These are phyloP conservation scores for Apostichopus californicus DNA, from an alignment of 35 echinoderm and acorn worm species.

Conservation along the genomic window DNA sequence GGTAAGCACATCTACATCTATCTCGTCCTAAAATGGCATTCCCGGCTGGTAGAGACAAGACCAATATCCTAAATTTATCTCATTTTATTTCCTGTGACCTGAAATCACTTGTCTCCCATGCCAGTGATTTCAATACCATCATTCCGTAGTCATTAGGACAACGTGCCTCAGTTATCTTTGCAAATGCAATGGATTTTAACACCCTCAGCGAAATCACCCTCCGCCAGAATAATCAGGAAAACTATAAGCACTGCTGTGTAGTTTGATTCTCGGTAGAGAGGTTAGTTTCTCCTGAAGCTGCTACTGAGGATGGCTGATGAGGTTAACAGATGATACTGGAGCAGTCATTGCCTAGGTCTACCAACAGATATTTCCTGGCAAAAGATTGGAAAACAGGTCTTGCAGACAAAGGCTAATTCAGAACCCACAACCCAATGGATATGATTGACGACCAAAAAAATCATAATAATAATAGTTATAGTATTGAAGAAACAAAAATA, in stretches of 20 bases:
- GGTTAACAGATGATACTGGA: background rate
- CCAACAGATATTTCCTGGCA: background rate
- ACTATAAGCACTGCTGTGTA: background rate
- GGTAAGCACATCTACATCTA: conserved; percentile 31
- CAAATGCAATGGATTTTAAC: conserved; percentile 26
- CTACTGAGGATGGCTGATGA: background rate
- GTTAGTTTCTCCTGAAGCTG: background rate
- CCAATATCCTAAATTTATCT: conserved; percentile 41
- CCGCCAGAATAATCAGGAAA: background rate
- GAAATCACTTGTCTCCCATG: conserved; percentile 18
- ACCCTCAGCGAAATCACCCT: conserved; percentile 39
- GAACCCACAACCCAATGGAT: too few relatives aligned
- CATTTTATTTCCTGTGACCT: conserved; percentile 40
- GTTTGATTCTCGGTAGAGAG: background rate
- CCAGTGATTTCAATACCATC: conserved; percentile 35
- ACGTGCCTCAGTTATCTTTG: background rate
- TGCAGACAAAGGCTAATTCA: background rate
- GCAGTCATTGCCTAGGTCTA: background rate
- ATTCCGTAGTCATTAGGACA: background rate
- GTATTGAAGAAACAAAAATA: too few relatives aligned
- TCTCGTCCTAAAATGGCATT: background rate
- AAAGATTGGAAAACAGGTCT: background rate
- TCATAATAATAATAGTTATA: too few relatives aligned
- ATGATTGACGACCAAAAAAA: too few relatives aligned
- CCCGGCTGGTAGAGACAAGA: conserved; percentile 1